phyloP scores from a whole-genome alignment of 1,140 invertebrate species.

The Neodiprion fabricii region DNA sequence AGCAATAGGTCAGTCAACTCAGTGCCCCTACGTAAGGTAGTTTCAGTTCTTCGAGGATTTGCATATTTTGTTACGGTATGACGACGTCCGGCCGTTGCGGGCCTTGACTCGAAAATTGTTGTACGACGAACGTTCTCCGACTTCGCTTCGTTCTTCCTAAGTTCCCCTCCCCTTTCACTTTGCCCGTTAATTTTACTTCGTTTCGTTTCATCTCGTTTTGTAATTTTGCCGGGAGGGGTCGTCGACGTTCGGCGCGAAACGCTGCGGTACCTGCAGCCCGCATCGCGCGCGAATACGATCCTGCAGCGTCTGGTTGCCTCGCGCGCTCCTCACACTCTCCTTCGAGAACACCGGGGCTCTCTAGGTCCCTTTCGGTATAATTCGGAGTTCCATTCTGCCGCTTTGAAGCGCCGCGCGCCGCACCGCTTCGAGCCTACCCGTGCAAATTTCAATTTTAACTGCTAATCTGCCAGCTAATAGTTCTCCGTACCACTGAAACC shows the following conservation, averaged over 20 bases:
- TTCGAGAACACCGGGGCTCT: too few species aligned
- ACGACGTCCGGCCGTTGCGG: too few species aligned
- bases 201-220: slow-evolving; percentile 3
- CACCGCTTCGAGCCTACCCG: slow-evolving; percentile 48
- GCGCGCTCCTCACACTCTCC: too few species aligned
- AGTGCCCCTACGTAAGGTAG: too few species aligned
- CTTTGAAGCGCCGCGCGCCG: slow-evolving; percentile 43
- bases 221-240: neutral
- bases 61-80: neutral
- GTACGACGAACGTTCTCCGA: too few species aligned
- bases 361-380: neutral
- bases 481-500: slow-evolving; percentile 19
- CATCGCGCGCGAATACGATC: too few species aligned
- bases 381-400: slow-evolving; percentile 19
- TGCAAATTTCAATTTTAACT: slow-evolving; percentile 65
- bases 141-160: too few species aligned
- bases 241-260: too few species aligned
- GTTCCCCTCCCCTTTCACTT: neutral
- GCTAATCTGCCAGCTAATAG: slow-evolving; percentile 63
- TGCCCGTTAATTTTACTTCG: neutral
- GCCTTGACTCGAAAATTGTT: too few species aligned
- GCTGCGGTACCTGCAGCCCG: too few species aligned
- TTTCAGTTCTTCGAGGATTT: neutral
- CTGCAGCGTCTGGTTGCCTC: too few species aligned
- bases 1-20: too few species aligned